Base-by-base conservation (phyloP, 2,888 invertebrate species). In the Scotopteryx bipunctaria region DNA sequence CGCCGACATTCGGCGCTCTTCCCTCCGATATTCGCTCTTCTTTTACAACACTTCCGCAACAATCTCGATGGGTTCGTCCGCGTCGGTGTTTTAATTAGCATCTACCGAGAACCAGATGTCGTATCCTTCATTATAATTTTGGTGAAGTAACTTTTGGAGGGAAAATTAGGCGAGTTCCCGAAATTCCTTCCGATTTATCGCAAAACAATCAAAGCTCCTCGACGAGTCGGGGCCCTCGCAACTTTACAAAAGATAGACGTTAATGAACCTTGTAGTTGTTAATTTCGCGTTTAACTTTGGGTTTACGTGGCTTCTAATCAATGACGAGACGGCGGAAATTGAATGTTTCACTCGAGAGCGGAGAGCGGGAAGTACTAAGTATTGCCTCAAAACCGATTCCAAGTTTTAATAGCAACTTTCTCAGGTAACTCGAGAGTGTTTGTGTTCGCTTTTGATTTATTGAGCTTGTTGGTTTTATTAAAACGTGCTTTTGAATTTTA, bases 181-280 rank as follows among this genome's bases (percentile, higher is more conserved):
- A 66, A 77, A 76, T 76, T 73, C 69, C 72, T 70, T 67, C 62
- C 69, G 74, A 82, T 79, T 82, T 78, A 80, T 76, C 69, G 75
- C 64, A 66, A 76, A 79, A 78, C 80, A 80, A 76, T 78, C 74
- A 72, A 71, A 73, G 68, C 66, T 62, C 61, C 63, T 44, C 66
- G 72, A 69, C 66, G 27, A 8, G 27, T 2, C 46, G 66, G 71
- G 69, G 67, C 71, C 57, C 57, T 59, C 50, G 49, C 57, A 73
- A 76, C 67, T 78, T 74, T 64, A 67, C 76, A 71, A 75, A 76
- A 77, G 80, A 74, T 71, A 74, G 74, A 72, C 78, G 71, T 67
- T 83, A 81, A 83, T 80, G 80, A 80, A 81, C 73, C 70, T 60
- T 64, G 61, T 71, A 73, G 71, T 77, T 78, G 76, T 76, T 80